These are phyloP conservation scores for Conopomorpha cramerella DNA, from an alignment of 1,140 invertebrate genomes.

Conservation along the genomic window DNA sequence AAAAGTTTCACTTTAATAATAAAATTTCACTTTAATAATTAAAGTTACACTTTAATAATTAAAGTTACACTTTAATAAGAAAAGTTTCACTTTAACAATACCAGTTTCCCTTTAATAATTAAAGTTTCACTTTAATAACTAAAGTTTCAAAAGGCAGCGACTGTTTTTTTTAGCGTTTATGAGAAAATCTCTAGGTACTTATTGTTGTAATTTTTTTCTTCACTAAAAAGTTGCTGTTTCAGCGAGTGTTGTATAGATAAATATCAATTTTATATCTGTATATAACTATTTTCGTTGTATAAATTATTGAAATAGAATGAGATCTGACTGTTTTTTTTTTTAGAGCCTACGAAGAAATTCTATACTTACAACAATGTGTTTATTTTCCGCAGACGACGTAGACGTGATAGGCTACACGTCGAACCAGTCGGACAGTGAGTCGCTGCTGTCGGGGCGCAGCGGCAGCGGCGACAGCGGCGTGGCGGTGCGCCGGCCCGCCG, in stretches of 20 bases:
- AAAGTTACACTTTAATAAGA: too few relatives aligned
- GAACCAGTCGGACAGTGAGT: slow-evolving; percentile 84
- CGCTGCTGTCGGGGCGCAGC: slow-evolving; percentile 79
- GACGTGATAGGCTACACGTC: slow-evolving; percentile 87
- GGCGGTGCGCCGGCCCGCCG: slow-evolving; percentile 73
- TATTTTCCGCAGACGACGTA: slow-evolving; percentile 75
- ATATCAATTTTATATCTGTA: slow-evolving; percentile 53
- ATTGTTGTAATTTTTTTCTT: slow-evolving; percentile 40
- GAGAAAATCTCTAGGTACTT: slow-evolving; percentile 31
- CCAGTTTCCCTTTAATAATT: too few relatives aligned
- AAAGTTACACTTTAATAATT: too few relatives aligned
- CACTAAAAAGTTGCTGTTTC: slow-evolving; percentile 23
- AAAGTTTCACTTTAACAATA: too few relatives aligned
- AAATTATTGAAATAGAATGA: slow-evolving; percentile 49
- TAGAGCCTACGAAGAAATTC: too few relatives aligned
- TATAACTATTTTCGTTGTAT: slow-evolving; percentile 49
- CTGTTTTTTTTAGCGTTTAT: too few relatives aligned
- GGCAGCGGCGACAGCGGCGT: slow-evolving; percentile 78
- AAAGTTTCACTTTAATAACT: too few relatives aligned
- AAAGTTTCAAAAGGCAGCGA: too few relatives aligned
- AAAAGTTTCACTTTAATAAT: too few relatives aligned
- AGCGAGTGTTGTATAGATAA: slow-evolving; percentile 44
- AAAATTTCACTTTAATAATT: too few relatives aligned
- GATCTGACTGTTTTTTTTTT: slow-evolving; percentile 30
- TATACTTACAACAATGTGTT: too few relatives aligned